These are phyloP conservation scores for Zoanthus solanderi DNA, from an alignment of 92 coral and sea anemone genomes.

Conservation along the genomic window DNA sequence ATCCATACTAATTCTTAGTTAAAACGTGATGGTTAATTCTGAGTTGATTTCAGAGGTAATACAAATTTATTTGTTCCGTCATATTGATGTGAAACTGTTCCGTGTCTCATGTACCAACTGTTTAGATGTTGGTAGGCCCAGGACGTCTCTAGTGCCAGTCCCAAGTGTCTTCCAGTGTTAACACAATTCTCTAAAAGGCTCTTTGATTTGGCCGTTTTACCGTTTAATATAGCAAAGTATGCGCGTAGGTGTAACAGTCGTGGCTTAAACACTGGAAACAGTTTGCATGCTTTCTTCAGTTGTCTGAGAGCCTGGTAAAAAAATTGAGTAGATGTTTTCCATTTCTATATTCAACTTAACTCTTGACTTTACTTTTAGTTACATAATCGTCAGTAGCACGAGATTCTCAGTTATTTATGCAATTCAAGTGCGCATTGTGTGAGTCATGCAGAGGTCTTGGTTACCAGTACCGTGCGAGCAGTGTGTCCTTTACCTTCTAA, in stretches of 20 bases:
- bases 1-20: background rate
- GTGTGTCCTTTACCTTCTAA: too few species aligned
- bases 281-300: conserved; percentile 70
- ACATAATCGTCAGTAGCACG: background rate
- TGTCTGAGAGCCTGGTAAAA: conserved; percentile 72
- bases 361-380: background rate
- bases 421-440: too few species aligned
- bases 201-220: conserved; percentile 64
- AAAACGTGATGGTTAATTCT: background rate
- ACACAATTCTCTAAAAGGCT: conserved; percentile 63
- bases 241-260: conserved; percentile 82
- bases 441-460: too few species aligned
- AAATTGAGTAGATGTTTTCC: background rate
- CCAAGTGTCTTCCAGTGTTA: conserved; percentile 59
- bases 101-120: conserved; percentile 65
- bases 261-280: conserved; percentile 71
- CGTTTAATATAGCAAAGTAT: conserved; percentile 75
- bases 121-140: conserved; percentile 75
- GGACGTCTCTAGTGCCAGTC: conserved; percentile 80
- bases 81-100: background rate
- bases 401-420: too few species aligned
- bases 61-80: conserved; percentile 57
- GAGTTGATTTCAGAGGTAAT: conserved; percentile 30
- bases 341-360: background rate
- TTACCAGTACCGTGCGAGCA: too few species aligned